A percentile compares a stretch with the other conserved stretches of the same genome.
Evolutionary conservation across 2,797 vertebrate genomes (phyloP).

Genomic region (Macropus fuliginosus): DNA sequence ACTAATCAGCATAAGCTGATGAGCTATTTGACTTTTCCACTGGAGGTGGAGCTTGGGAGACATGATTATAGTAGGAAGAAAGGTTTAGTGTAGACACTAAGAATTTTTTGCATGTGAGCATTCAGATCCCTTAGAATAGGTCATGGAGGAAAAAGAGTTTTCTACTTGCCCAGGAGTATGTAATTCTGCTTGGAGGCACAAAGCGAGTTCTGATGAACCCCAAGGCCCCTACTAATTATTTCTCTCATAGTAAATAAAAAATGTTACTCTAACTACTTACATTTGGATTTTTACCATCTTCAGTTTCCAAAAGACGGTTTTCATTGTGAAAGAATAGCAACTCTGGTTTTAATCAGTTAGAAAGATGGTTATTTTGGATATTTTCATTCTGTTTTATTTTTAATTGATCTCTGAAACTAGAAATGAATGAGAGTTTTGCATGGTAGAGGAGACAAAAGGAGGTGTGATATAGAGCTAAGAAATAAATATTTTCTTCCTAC

Average conservation of each 20-base stretch:
- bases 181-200: not conserved
- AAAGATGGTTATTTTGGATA: not conserved
- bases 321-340: not conserved
- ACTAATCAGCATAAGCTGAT: not conserved
- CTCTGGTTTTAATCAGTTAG: not conserved
- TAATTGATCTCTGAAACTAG: not conserved
- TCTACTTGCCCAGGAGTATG: not conserved
- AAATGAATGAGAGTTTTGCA: not conserved
- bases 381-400: not conserved
- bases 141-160: not conserved
- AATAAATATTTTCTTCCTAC: slow-evolving; percentile 17
- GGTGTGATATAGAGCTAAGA: not conserved
- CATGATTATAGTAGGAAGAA: not conserved
- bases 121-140: not conserved
- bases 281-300: slow-evolving; percentile 28
- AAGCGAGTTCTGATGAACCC: not conserved
- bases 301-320: not conserved
- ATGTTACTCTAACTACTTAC: not conserved
- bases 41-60: not conserved
- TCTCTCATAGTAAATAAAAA: not conserved
- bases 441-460: not conserved
- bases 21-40: not conserved
- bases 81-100: not conserved
- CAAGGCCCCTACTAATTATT: not conserved
- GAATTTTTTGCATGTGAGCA: not conserved